Base-by-base conservation (phyloP, 2,113 vertebrate genomes). In the Amphilophus citrinellus region DNA sequence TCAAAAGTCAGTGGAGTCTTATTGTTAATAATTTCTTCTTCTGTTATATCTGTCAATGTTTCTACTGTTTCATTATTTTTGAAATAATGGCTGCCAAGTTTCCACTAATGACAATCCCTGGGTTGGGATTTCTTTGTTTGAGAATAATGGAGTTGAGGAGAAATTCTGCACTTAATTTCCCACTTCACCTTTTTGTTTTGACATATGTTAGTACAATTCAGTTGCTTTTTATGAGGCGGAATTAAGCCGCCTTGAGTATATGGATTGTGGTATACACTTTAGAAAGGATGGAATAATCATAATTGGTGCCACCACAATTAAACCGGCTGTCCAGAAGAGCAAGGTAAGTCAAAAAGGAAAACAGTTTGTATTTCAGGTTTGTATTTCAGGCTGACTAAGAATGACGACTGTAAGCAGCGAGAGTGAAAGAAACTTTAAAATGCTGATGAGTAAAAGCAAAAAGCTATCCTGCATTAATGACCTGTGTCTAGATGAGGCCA, bases 111-210 rank as follows among this genome's bases (percentile, higher is more conserved):
- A 39, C 1, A 18, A 30, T 20, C 47, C 57, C 73, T 24, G 37
- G 65, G 22, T 32, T 24, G n/a, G 47, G 24, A 18, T 61, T 65
- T 80, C 14, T 22, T 66, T 30, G 15, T 61, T 56, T 71, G 17
- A 79, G 9, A 82, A 82, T 35, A 84, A 88, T 79, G 30, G 35
- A 44, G 8, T 79, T 65, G 18, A 66, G 9, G 27, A 60, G 39
- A 80, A 76, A 62, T 3, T 79, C 32, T 56, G 18, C 35, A 56
- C 35, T 68, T 81, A 27, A 81, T 82, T 84, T 77, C 10, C 15
- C 44, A 65, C 20, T 57, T 50, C 22, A n/a, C 20, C 39, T 77
- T n/a, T 77, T 61, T 77, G 22, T 77, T 86, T 82, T 77, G 68
- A 47, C 63, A 47, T 82, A 56, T 87, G 79, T 85, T 77, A 83